Base-by-base conservation (phyloP, 2,797 vertebrate species). In the Lithobates pipiens region DNA sequence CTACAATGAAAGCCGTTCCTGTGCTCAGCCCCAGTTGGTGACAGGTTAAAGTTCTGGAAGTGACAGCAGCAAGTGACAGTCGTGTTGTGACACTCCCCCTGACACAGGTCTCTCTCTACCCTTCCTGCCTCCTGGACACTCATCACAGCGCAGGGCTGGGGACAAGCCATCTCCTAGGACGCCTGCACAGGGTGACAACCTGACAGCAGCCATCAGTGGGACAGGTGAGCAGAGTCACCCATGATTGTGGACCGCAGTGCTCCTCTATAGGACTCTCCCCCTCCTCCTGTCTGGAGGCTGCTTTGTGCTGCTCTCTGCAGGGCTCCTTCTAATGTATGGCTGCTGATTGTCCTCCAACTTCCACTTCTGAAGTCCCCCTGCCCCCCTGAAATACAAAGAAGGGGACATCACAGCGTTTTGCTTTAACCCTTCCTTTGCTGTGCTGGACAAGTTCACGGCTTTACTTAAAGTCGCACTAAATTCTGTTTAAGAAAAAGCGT, bases 61-160 rank as follows among this genome's bases (percentile, higher is more conserved):
- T 81, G 69, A 81, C 79, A 81, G 46, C 69, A 32, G 65, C 29
- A 32, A 80, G 36, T 83, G 69, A 84, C 36, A 16, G 54, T 72
- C 50, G 27, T n/a, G 2, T 42, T 3, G 5, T 65, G 76, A 39
- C 85, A 82, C 80, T 73, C 80, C 80, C 82, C 85, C 75, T 67
- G 34, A 29, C 11, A 77, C 74, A 86, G 85, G 85, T 86, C 69
- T 76, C 34, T 76, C 34, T 16, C 5, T 10, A 25, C 46, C 57
- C 75, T 77, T 77, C 80, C 80, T 36, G 54, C 32, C 16, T 8
- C 9, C 54, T 46, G 69, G 57, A 50, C 85, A 86, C 21, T 23
- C 1, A 23, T 61, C 5, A 57, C 15, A 18, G 5, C 3, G 18
- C 50, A 23, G 21, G 18, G 6, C 10, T 61, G 50, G 50, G 18